Evolutionary conservation across 2,888 invertebrate genomes (phyloP).

Genomic region (Melipona bicolor): DNA sequence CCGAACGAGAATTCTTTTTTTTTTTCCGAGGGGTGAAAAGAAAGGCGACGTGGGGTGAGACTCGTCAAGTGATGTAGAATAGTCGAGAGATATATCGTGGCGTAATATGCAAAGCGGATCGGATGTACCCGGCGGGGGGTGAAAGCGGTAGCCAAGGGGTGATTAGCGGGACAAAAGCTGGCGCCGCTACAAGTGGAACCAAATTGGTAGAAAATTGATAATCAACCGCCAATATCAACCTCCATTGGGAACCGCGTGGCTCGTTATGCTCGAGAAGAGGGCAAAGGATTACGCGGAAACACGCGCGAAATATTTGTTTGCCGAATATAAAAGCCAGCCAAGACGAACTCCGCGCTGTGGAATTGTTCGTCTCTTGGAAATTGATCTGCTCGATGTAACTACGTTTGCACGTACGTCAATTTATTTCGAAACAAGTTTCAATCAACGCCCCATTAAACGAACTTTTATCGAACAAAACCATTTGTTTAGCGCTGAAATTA

Average conservation of each 20-base stretch:
- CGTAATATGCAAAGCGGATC: constrained; percentile 81
- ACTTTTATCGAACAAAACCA: no score
- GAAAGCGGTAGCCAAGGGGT: constrained; percentile 81
- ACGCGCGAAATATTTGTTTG: constrained; percentile 50
- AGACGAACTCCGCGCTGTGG: neutral
- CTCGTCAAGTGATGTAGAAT: constrained; percentile 68
- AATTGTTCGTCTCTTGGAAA: constrained; percentile 6
- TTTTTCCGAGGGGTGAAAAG: constrained; percentile 45
- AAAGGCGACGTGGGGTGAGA: constrained; percentile 55
- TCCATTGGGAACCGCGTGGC: constrained; percentile 68
- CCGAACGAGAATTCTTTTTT: constrained; percentile 25
- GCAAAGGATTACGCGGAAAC: constrained; percentile 47
- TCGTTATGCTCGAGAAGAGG: constrained; percentile 49
- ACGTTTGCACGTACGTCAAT: no score
- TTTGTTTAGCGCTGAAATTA: no score
- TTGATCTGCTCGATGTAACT: neutral
- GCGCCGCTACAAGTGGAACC: constrained; percentile 82
- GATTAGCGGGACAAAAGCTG: constrained; percentile 83
- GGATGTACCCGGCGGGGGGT: constrained; percentile 71
- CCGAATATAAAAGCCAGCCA: neutral
- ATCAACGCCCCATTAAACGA: no score
- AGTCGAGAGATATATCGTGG: constrained; percentile 74
- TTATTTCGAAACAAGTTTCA: no score
- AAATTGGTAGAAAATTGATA: constrained; percentile 84
- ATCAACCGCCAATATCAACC: constrained; percentile 81